Base-by-base conservation (phyloP, 2,113 vertebrate genomes). In the Ondatra zibethicus region DNA sequence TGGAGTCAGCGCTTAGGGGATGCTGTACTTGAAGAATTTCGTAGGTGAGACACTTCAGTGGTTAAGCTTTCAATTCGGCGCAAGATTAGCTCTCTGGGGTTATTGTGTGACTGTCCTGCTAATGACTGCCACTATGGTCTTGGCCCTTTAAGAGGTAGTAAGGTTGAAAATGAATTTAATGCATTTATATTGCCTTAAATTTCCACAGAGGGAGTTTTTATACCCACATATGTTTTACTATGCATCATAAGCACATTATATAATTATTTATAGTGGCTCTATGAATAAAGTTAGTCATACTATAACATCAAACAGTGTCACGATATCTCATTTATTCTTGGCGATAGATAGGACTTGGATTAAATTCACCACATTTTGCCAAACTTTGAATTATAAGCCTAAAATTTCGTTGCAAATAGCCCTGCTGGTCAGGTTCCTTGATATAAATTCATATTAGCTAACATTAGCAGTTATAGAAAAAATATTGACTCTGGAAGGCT, bases 211-310 rank as follows among this genome's bases (percentile, higher is more conserved):
- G 50, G 27, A 80, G 89, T 89, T 93, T 68, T 55, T 93, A 31
- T 50, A 89, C 36, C 14, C 27, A 61, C 68, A 88, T 55, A 50
- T 93, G 58, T 85, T 81, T 91, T 27, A 93, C 45, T 73, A 87
- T 89, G 39, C 33, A 87, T 96, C 68, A 96, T 88, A 95, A 93
- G 75, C 70, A 17, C 80, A 89, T 88, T 76, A 77, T 25, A 36
- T 52, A 63, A 52, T 77, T 94, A 89, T 58, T 95, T 81, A 86
- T 61, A 91, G 70, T 73, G 25, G 36, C 47, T 45, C 16, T 45
- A 73, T 93, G 94, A 94, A 96, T 52, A 95, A 96, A 93, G 81
- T 91, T 88, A 87, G 63, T 92, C 63, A 88, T 84, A 92, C 84
- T 70, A 88, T 27, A 21, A 55, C 6, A 80, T 55, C 55, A 89